Evolutionary conservation across 2,888 invertebrate species (phyloP).

Genomic region (Bugulina stolonifera): DNA sequence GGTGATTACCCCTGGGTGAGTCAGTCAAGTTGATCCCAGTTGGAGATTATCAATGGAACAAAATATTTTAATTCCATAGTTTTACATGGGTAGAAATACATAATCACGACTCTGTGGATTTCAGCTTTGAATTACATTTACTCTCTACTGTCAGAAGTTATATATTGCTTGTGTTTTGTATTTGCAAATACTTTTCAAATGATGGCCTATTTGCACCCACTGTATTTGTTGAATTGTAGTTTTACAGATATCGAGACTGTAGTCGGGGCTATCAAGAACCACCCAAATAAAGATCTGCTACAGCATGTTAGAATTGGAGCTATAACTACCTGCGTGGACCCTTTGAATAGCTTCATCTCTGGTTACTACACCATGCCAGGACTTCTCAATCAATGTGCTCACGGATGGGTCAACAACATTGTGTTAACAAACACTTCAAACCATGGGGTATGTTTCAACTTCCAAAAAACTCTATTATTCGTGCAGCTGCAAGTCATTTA

Average conservation of each 20-base stretch:
- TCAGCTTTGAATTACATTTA: too few species aligned
- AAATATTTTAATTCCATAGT: too few species aligned
- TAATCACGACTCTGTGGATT: too few species aligned
- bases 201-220: background rate
- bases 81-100: too few species aligned
- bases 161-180: too few species aligned
- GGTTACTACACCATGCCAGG: slow-evolving; percentile 36
- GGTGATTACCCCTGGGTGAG: slow-evolving; percentile 42
- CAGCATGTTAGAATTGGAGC: slow-evolving; percentile 40
- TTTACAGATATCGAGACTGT: slow-evolving; percentile 42
- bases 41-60: too few species aligned
- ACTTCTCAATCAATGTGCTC: slow-evolving; percentile 43
- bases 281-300: slow-evolving; percentile 39
- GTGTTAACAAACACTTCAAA: slow-evolving; percentile 41
- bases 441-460: slow-evolving; percentile 32
- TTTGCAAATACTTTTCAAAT: too few species aligned
- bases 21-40: too few species aligned
- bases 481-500: too few species aligned
- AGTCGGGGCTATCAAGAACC: slow-evolving; percentile 38
- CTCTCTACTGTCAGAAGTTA: too few species aligned
- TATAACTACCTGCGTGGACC: slow-evolving; percentile 46
- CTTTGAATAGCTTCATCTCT: slow-evolving; percentile 36
- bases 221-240: slow-evolving; percentile 32
- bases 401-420: slow-evolving; percentile 50
- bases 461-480: too few species aligned